Evolutionary conservation across 2,113 vertebrate genomes (phyloP), one percentile per base, ranked within the genome.

Genomic region (Tupaia tana): DNA sequence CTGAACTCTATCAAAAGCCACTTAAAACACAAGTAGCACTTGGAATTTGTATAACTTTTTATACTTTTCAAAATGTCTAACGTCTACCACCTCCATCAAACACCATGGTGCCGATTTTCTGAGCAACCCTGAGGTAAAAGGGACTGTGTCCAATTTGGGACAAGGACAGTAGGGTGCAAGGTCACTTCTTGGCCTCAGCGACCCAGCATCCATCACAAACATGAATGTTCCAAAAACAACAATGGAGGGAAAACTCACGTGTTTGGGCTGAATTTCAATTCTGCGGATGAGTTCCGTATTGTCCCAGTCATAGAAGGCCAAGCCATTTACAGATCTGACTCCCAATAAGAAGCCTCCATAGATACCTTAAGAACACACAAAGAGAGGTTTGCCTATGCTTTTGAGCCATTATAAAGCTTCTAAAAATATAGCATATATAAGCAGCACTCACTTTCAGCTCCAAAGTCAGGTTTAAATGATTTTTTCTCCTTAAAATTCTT

Each of bases 401-500:
- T 1, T 63, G 63, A 93, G 63, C 9, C 11, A 89, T 27, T 75
- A 80, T 9, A 63, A 94, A 94, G 29, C 16, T 78, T 92, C 71
- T 79, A 90, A 95, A 92, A 92, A 59, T 15, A 0, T 8, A 61
- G 0, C 6, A 69, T 0, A 83, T 74, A 82, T 6, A 83, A n/a
- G 97, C 1, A 95, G 59, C 27, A 96, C 95, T 88, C 97, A 99
- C 99, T 99, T 99, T 99, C 99, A 92, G 99, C 99, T 97, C 99
- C 99, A 98, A 99, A 99, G 98, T 99, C 99, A 43, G 99, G 99
- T 97, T 99, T 99, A 97, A 99, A 99, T 0, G 99, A 99, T 94
- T 99, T 99, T 98, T 99, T 99, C 98, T 99, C 99, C 97, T 99
- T 99, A 98, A 99, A 99, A 77, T 99, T 99, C 98, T 99, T 99